Base-by-base conservation (phyloP, 2,888 invertebrate genomes). In the Caenorhabditis panamensis region DNA sequence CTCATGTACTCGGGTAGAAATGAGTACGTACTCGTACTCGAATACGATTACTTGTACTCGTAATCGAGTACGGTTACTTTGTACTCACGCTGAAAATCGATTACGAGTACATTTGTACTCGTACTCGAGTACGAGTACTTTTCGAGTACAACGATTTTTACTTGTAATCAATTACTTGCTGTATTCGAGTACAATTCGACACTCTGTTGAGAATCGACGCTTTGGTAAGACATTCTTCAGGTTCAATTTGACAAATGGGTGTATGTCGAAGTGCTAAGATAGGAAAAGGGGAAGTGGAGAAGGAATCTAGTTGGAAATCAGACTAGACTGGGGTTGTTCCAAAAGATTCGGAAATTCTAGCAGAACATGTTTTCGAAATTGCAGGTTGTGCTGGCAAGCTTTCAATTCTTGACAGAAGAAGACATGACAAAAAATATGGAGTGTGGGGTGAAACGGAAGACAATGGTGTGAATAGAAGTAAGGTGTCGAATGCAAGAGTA, bases 201-300 rank as follows among this genome's bases (percentile, higher is more conserved):
- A n/a, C n/a, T n/a, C n/a, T n/a, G n/a, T n/a, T n/a, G n/a, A n/a
- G n/a, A n/a, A n/a, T n/a, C n/a, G n/a, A 37, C 20, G 66, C 20
- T 56, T 54, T 22, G 31, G 18, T 58, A 58, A n/a, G 20, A 58
- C 49, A 49, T 73, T 54, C 37, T 75, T 61, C 36, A 53, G 59
- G 63, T 66, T 75, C 75, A 75, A 75, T 75, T 75, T 66, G 66
- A 75, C 66, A 75, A 75, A 75, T 75, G 75, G 66, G 53, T 13
- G 16, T 31, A 41, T 59, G 44, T 22, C 24, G 11, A 73, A 51
- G 58, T 64, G 37, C 53, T 51, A n/a, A 62, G 18, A 37, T 16
- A 41, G 22, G 28, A 8, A 36, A 51, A 36, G 36, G 24, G 20
- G 28, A 47, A 47, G 22, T 18, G 26, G 49, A 49, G 47, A 26